Base-by-base conservation (phyloP, 2,888 invertebrate genomes). In the Corythucha ciliata region DNA sequence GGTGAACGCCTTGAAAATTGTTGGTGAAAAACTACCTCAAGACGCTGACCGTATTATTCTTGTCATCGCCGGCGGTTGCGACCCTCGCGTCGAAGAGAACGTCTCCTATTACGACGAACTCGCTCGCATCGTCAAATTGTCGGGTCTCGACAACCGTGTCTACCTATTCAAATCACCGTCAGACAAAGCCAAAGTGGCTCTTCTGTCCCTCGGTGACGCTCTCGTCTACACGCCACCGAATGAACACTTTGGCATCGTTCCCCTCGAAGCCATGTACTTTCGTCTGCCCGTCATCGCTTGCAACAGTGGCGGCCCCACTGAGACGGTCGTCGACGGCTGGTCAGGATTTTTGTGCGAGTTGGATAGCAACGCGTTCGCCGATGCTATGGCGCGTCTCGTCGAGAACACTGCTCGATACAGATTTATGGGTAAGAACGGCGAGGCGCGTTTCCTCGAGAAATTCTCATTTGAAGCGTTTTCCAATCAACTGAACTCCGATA, bases 161-260 rank as follows among this genome's bases (percentile, higher is more conserved):
- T 80, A 82, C 46, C 85, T 96, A 64, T 70, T 94, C 53, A 81
- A 83, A 60, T 96, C 96, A 0, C 89, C 93, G 1, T 80, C 79
- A 42, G 94, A 97, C 66, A 69, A 74, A 33, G 77, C 83, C 49
- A 99, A 99, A 70, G 75, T 85, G 5, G 77, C 81, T 12, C 70
- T 98, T 18, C 72, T 98, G n/a, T 71, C 76, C 27, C 71, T 79
- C 51, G 83, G 87, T 60, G 76, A 79, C 48, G 83, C 87, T 57
- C 70, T 99, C 18, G 66, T 98, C 20, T 99, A 99, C 66, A 99
- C 98, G 6, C 98, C 98, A 2, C 80, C 83, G 2, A 87, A 88
- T 66, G 98, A 99, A 68, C 98, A 99, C 71, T 98, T 98, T 73
- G 98, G 98, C 4, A 99, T 99, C 63, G 98, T 98, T 7, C 98